Evolutionary conservation across 2,113 vertebrate species (phyloP), one percentile per base, ranked within the genome.

Genomic region (Grallaria varia): DNA sequence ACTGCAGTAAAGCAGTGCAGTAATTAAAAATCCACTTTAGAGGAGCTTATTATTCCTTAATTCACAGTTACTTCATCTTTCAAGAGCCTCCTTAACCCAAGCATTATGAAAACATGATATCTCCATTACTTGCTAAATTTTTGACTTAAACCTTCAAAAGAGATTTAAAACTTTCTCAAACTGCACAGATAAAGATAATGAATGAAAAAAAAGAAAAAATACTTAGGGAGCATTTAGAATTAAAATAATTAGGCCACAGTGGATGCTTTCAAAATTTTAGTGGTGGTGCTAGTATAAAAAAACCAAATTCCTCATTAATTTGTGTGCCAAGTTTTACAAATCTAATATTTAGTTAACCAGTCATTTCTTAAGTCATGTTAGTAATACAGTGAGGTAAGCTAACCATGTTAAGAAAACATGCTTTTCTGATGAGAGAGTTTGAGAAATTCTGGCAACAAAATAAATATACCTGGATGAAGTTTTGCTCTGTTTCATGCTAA

Each of bases 21-120:
- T 97, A 97, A 97, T 97, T 97, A 98, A 97, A 97, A 97, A 92
- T 92, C 97, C 75, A 96, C 97, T 97, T 97, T 85, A 96, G 74
- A 97, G 93, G 37, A 95, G 88, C 55, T 96, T 96, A 96, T 96
- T 97, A 97, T 92, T 96, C 74, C 90, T 96, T 97, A 90, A 96
- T 97, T 97, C 96, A 95, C 90, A 97, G 95, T 97, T 97, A 95
- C 44, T 66, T 50, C 87, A 95, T 96, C 94, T 96, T 97, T 97
- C 87, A 96, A 97, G 96, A 94, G 87, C 74, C 88, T 96, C 59
- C 67, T 95, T 84, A 75, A 93, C 78, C 73, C 68, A 94, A 87
- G 72, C 58, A 67, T 97, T 97, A 94, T 80, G 94, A 97, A 97
- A 98, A 97, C 92, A 94, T 78, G 92, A 97, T 90, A 60, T 73